Evolutionary conservation across 1,140 invertebrate species (phyloP), one percentile per base, ranked within the genome.

Genomic region (Brachionus angularis): DNA sequence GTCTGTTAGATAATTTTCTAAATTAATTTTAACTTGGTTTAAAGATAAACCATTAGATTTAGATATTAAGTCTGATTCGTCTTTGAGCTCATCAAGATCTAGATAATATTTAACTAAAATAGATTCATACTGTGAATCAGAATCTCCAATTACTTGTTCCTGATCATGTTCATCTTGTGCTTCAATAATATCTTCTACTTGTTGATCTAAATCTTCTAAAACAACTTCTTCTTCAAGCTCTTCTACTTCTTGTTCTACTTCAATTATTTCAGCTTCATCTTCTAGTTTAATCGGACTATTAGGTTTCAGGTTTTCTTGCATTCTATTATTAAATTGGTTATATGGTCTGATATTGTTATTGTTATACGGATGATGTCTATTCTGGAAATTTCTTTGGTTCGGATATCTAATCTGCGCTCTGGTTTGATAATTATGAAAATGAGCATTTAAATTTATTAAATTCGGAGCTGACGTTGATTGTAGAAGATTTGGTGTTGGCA

Each of bases 291-390:
- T 58, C 29, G 18, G 5, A 7, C 18, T 58, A n/a, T 58, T 58
- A 39, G 53, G 5, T 23, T 2, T 42, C 39, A 42, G 39, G 39
- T n/a, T 42, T n/a, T 36, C 10, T 1, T 58, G 36, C 39, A 7
- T 18, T 14, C 12, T 1, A 39, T 12, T 36, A 34, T 14, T 58
- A 34, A 23, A 21, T 10, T 39, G 53, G 53, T 23, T 58, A 39
- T 2, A 23, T 23, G 23, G n/a, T n/a, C n/a, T n/a, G n/a, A n/a
- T n/a, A n/a, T n/a, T n/a, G n/a, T n/a, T n/a, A n/a, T n/a, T n/a
- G n/a, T n/a, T n/a, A n/a, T 58, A 58, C 5, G 53, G 53, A 27
- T 58, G 53, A 18, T 58, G 53, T 58, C 53, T 36, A 8, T 36
- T n/a, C 8, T 23, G 16, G 16, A 5, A 23, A 39, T 21, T 25